These are phyloP conservation scores for Neuroscelio doddi DNA, from an alignment of 2,888 invertebrate genomes.

Conservation along the genomic window DNA sequence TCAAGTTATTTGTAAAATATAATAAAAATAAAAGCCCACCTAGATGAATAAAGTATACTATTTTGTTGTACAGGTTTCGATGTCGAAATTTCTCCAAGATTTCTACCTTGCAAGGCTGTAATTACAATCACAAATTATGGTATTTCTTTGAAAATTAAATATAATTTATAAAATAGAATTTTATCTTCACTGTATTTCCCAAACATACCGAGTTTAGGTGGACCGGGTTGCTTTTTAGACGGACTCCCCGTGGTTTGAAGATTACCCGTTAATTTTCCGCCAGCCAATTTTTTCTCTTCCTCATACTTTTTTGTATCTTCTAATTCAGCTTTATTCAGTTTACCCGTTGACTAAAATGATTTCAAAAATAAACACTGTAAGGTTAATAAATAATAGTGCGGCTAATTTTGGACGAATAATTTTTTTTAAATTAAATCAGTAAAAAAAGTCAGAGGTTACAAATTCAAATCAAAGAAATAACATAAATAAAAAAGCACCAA, in stretches of 20 bases:
- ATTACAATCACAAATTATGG: neutral
- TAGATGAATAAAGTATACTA: constrained; percentile 18
- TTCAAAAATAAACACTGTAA: too few species aligned
- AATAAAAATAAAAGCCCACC: neutral
- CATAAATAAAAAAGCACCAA: too few species aligned
- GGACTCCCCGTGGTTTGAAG: constrained; percentile 4
- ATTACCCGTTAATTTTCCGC: constrained; percentile 2
- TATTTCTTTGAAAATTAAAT: too few species aligned
- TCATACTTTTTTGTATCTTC: constrained; percentile 65
- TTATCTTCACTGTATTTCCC: too few species aligned
- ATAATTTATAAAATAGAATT: too few species aligned
- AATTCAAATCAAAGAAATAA: too few species aligned
- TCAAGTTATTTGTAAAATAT: constrained; percentile 4
- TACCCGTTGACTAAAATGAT: constrained; percentile 53
- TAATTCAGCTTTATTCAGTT: constrained; percentile 54
- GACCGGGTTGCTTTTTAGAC: constrained; percentile 3
- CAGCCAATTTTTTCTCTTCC: constrained; percentile 64
- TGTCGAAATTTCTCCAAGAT: constrained; percentile 38
- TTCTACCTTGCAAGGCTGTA: constrained; percentile 23
- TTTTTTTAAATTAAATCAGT: too few species aligned
- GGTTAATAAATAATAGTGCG: neutral
- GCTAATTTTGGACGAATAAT: neutral
- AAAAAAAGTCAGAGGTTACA: too few species aligned
- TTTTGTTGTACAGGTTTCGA: constrained; percentile 38
- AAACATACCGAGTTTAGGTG: constrained; percentile 5